These are phyloP conservation scores for Glomeris maerens DNA, from an alignment of 1,140 invertebrate genomes.

Conservation along the genomic window DNA sequence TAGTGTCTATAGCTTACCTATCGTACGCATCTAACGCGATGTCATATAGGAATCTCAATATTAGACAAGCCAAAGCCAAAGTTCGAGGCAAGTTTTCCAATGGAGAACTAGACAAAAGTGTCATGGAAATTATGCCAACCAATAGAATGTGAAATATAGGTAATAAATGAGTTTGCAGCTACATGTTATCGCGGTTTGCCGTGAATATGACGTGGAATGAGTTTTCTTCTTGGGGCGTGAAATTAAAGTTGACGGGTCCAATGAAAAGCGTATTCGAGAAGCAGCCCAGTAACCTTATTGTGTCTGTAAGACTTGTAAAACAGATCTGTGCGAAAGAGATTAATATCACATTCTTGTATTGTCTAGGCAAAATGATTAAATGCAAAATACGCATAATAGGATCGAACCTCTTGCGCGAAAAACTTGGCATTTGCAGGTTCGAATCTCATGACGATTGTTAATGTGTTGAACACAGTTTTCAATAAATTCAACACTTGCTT, in stretches of 20 bases:
- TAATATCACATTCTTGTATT: constrained; percentile 1
- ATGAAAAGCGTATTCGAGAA: constrained; percentile 41
- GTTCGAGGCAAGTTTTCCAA: constrained; percentile 42
- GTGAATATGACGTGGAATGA: constrained; percentile 54
- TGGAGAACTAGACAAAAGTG: not conserved
- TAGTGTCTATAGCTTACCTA: constrained; percentile 47
- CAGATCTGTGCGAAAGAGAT: constrained; percentile 52
- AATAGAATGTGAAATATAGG: not conserved
- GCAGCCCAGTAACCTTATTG: constrained; percentile 76
- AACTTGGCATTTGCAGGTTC: constrained; percentile 98
- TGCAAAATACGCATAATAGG: not conserved
- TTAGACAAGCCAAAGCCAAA: constrained; percentile 56
- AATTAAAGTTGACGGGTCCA: constrained; percentile 10
- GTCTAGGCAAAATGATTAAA: not conserved
- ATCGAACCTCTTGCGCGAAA: constrained; percentile 78
- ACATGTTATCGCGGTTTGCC: constrained; percentile 35
- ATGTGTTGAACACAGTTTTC: constrained; percentile 83
- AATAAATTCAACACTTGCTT: constrained; percentile 41
- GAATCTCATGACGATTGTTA: constrained; percentile 94
- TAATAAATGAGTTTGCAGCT: not conserved
- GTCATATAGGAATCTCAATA: constrained; percentile 74
- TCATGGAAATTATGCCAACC: not conserved
- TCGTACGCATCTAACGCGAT: constrained; percentile 83
- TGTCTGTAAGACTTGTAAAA: constrained; percentile 80
- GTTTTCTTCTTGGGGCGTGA: constrained; percentile 21